Base-by-base conservation (phyloP, 2,113 vertebrate species). In the Upupa epops region DNA sequence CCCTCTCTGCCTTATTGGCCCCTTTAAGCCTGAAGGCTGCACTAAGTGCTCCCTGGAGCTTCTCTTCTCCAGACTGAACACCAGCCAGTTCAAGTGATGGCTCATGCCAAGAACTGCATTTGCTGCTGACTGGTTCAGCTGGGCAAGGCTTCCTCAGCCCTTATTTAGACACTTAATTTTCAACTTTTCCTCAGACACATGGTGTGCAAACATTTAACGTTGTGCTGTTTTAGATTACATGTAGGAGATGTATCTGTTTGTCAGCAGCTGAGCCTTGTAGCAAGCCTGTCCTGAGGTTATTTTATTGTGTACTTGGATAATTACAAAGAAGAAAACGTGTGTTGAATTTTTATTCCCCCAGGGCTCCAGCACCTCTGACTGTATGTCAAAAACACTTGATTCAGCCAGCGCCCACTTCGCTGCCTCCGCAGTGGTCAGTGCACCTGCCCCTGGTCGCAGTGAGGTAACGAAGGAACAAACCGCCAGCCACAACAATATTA, bases 331-430 rank as follows among this genome's bases (percentile, higher is more conserved):
- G n/a, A 21, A 42, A 12, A 20, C 20, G 16, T 28, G 16, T 4
- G 6, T 19, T 1, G n/a, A 14, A 15, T 25, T 69, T 83, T 48
- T 40, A 15, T 42, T 83, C 68, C 70, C 86, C 1, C 69, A 99
- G 98, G 98, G 97, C 94, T 97, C 96, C 71, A 92, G 95, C 94
- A 97, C 97, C 84, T 97, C 98, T 88, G 98, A 98, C 96, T 98
- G 97, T 52, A 96, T 98, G 96, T 98, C 98, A 48, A 98, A 99
- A 98, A 98, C 98, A 60, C 98, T 99, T 69, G 98, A 99, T 96
- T 99, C 98, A 60, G 98, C 98, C 95, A 98, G 98, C 28, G 98
- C 98, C 96, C 98, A 98, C 92, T 99, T 99, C 96, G 98, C 98
- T 96, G 98, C 98, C 36, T 99, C 98, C 8, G 98, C 98, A 63